Percentiles rank a stretch among this genome's conserved stretches.
Conservation (phyloP, 1,140 invertebrate genomes). For the Sycophaga agraensis region DNA sequence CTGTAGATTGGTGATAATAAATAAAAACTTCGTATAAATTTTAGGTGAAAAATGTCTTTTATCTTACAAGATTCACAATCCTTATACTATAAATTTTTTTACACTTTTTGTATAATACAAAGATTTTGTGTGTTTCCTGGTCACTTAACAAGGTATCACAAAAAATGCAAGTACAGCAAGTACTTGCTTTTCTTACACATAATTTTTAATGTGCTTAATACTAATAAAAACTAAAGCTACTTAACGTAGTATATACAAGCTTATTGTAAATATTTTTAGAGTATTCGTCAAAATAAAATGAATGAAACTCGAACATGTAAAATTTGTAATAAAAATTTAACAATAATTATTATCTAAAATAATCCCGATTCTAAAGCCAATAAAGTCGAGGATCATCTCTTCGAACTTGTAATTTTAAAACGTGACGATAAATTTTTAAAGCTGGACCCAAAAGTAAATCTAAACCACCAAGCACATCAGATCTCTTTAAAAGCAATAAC, state of each 20-base stretch:
- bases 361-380: slow-evolving; percentile 52
- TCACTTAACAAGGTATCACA: slow-evolving; percentile 5
- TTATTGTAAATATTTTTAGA: slow-evolving; percentile 2
- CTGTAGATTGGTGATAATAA: slow-evolving; percentile 18
- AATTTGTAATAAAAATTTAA: slow-evolving; percentile 11
- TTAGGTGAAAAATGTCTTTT: slow-evolving; percentile 25
- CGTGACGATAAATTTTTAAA: slow-evolving; percentile 80
- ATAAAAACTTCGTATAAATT: slow-evolving; percentile 17
- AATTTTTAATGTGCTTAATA: slow-evolving; percentile 9
- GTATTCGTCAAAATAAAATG: slow-evolving; percentile 12
- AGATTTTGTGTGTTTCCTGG: slow-evolving; percentile 2
- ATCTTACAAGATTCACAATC: slow-evolving; percentile 28
- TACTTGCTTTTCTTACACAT: slow-evolving; percentile 12
- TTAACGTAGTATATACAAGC: slow-evolving; percentile 19
- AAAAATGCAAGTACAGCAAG: slow-evolving; percentile 5
- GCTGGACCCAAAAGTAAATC: slow-evolving; percentile 82
- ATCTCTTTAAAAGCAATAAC: slow-evolving; percentile 74
- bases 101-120: slow-evolving; percentile 26
- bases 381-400: slow-evolving; percentile 69
- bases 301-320: neutral
- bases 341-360: slow-evolving; percentile 5
- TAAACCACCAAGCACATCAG: slow-evolving; percentile 77
- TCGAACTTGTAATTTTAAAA: slow-evolving; percentile 69
- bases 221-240: slow-evolving; percentile 13
- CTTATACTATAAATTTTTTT: slow-evolving; percentile 23